Conservation (phyloP, 2,113 vertebrate species). For the Benitochromis conjunctus region DNA sequence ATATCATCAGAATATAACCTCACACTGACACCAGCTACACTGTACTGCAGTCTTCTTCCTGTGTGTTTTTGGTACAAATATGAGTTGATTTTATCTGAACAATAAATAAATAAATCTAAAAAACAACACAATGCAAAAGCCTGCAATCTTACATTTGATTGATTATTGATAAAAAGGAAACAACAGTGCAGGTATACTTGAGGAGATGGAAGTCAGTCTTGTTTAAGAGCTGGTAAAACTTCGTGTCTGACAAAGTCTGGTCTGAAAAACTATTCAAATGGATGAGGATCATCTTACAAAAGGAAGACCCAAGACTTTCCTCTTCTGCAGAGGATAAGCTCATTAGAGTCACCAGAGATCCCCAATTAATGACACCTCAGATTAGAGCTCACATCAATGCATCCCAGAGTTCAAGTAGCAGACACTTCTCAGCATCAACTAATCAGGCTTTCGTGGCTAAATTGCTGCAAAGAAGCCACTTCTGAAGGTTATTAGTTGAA, state of each 20-base stretch:
- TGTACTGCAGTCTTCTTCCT: not conserved
- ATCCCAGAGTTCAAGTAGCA: not conserved
- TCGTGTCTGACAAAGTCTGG: not conserved
- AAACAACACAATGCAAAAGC: not conserved
- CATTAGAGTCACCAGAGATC: not conserved
- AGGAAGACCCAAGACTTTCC: not conserved
- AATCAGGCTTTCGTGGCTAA: not conserved
- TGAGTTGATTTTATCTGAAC: not conserved
- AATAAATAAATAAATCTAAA: not conserved
- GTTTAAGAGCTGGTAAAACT: not conserved
- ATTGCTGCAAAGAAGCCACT: not conserved
- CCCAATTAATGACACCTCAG: not conserved
- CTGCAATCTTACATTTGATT: not conserved
- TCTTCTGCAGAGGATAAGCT: not conserved
- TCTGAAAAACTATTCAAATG: not conserved
- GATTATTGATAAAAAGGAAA: not conserved
- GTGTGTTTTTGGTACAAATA: not conserved
- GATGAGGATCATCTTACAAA: not conserved
- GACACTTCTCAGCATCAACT: not conserved
- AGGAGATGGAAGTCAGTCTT: not conserved
- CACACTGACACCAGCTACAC: not conserved
- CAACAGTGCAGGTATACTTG: not conserved
- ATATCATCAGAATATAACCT: not conserved
- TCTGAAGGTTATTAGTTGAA: not conserved
- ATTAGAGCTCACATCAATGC: not conserved